These are phyloP conservation scores for Colostygia pectinataria DNA, from an alignment of 2,888 invertebrate genomes.

Conservation along the genomic window DNA sequence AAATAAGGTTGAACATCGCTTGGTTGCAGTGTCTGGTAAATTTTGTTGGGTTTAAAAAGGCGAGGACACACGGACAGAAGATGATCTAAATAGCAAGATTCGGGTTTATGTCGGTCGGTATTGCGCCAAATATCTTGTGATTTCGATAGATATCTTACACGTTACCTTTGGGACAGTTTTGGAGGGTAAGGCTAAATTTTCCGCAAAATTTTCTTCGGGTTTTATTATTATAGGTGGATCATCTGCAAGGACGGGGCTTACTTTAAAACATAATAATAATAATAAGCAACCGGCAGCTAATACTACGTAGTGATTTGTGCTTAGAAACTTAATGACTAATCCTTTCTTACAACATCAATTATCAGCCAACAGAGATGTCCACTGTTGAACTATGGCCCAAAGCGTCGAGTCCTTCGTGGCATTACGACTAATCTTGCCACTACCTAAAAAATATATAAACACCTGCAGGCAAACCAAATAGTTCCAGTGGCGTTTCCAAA, in stretches of 20 bases:
- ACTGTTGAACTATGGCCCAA: too few relatives aligned
- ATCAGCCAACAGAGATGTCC: too few relatives aligned
- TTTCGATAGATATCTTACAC: conserved; percentile 31
- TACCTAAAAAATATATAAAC: too few relatives aligned
- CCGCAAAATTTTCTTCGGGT: conserved; percentile 12
- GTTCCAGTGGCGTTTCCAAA: too few relatives aligned
- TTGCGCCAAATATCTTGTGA: conserved; percentile 51
- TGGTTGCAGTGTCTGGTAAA: conserved; percentile 15
- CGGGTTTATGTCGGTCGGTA: conserved; percentile 62
- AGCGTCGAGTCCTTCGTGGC: too few relatives aligned
- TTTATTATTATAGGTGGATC: conserved; percentile 26
- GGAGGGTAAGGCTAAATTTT: conserved; percentile 24
- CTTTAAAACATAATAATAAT: conserved; percentile 11
- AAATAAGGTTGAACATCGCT: conserved; percentile 31
- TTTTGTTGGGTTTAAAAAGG: conserved; percentile 40
- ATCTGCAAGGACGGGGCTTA: conserved; percentile 9
- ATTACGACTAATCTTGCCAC: too few relatives aligned
- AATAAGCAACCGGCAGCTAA: too few relatives aligned
- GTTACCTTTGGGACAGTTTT: conserved; percentile 30
- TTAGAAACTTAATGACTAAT: too few relatives aligned
- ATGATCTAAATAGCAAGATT: conserved; percentile 73
- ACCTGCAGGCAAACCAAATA: too few relatives aligned
- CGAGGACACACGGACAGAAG: conserved; percentile 54
- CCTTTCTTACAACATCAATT: too few relatives aligned
- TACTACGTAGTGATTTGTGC: too few relatives aligned